Base-by-base conservation (phyloP, 2,888 invertebrate species). In the Cephus nigrinus region DNA sequence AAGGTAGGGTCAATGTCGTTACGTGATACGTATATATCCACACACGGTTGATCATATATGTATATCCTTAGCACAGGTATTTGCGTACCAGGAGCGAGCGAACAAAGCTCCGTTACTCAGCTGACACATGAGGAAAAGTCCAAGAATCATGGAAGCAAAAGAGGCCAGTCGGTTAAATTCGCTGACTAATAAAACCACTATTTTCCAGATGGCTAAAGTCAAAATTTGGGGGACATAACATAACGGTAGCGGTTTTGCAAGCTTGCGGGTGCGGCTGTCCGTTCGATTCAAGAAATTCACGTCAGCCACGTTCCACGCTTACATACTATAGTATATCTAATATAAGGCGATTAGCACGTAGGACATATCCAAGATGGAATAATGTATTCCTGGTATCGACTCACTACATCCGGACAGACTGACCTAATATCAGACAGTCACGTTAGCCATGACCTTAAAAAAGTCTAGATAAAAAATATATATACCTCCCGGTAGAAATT, bases 1-100 rank as follows among this genome's bases (percentile, higher is more conserved):
- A 88, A 89, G 88, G 85, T 85, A 89, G 87, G 87, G 88, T 90
- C 90, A 90, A 90, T 90, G 90, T 88, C 90, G 86, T 83, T 82
- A 81, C 81, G 79, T 82, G 75, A 75, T 81, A 77, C 68, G 55
- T 69, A n/a, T 34, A 79, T 76, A 31, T 55, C 12, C 23, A 35
- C 76, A 40, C 40, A 73, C 55, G 32, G 40, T 12, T 33, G 68
- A 11, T n/a, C 69, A 23, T 32, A 32, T 35, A 32, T 68, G 32
- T 32, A 30, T 55, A 31, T 76, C 77, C 78, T 78, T 76, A 78
- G 78, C 78, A 81, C 30, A 75, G 73, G 71, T 75, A 84, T 85
- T 84, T 80, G 82, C 82, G 77, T 84, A 80, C 80, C 78, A 82
- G 80, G 55, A 55, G 55, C 5, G 55, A 55, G 23, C 23, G 55